phyloP scores from a whole-genome alignment of 2,797 vertebrate genomes.

The Coendou prehensilis region DNA sequence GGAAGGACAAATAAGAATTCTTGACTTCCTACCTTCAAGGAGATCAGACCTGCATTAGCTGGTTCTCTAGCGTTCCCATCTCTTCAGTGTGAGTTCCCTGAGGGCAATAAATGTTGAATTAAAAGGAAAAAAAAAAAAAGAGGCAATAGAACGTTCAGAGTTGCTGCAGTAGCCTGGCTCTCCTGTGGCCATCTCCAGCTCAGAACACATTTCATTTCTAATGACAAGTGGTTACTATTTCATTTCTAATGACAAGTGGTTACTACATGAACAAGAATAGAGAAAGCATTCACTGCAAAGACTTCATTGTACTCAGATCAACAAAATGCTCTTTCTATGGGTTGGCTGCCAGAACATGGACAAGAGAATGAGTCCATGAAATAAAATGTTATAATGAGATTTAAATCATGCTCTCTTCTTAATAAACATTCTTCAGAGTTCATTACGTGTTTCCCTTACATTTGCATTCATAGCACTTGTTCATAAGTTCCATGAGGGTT shows the following conservation, averaged over 20 bases:
- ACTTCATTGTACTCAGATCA: not conserved
- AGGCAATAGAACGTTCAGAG: not conserved
- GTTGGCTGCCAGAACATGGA: not conserved
- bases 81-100: not conserved
- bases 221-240: not conserved
- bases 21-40: not conserved
- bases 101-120: not conserved
- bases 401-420: constrained; percentile 20
- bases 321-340: not conserved
- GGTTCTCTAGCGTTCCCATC: not conserved
- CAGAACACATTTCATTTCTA: not conserved
- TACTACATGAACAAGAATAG: constrained; percentile 6
- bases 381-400: constrained; percentile 10
- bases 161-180: not conserved
- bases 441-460: not conserved
- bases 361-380: not conserved
- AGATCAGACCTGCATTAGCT: not conserved
- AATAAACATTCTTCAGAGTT: constrained; percentile 17
- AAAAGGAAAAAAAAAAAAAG: not conserved
- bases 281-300: not conserved
- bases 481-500: not conserved
- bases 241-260: not conserved
- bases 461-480: not conserved
- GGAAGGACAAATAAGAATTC: not conserved
- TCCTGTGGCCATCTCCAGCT: not conserved